Conservation (phyloP, 2,113 vertebrate species). For the Thunnus thynnus region DNA sequence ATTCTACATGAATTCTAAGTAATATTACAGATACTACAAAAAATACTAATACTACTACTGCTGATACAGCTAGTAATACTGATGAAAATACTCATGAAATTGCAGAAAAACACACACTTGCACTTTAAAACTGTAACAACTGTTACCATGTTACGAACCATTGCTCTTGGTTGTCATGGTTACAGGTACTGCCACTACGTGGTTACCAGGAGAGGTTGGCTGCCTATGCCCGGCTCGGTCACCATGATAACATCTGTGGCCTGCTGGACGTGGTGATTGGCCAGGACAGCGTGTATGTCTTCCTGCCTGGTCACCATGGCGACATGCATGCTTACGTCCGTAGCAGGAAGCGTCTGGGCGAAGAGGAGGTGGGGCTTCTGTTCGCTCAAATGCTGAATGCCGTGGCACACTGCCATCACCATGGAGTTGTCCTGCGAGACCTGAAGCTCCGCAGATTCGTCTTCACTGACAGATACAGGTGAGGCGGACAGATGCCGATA, state of each 20-base stretch:
- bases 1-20: no score
- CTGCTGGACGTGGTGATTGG: conserved; percentile 83
- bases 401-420: conserved; percentile 86
- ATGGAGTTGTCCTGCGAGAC: conserved; percentile 86
- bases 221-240: conserved; percentile 81
- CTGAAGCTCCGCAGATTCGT: conserved; percentile 90
- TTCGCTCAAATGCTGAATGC: conserved; percentile 87
- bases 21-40: not conserved
- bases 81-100: not conserved
- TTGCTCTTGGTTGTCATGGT: conserved; percentile 11
- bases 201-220: conserved; percentile 83
- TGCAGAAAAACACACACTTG: not conserved
- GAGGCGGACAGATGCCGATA: conserved; percentile 27
- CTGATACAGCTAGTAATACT: not conserved
- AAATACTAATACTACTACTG: not conserved
- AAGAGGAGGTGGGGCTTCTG: conserved; percentile 83
- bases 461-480: conserved; percentile 87
- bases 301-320: conserved; percentile 82
- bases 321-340: conserved; percentile 91
- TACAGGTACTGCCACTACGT: conserved; percentile 83
- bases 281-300: conserved; percentile 79
- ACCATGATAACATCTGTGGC: conserved; percentile 83
- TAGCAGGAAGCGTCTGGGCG: conserved; percentile 79
- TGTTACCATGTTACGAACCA: not conserved
- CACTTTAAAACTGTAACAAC: no score